Base-by-base conservation (phyloP, 1,140 invertebrate genomes). In the Atta colombica region DNA sequence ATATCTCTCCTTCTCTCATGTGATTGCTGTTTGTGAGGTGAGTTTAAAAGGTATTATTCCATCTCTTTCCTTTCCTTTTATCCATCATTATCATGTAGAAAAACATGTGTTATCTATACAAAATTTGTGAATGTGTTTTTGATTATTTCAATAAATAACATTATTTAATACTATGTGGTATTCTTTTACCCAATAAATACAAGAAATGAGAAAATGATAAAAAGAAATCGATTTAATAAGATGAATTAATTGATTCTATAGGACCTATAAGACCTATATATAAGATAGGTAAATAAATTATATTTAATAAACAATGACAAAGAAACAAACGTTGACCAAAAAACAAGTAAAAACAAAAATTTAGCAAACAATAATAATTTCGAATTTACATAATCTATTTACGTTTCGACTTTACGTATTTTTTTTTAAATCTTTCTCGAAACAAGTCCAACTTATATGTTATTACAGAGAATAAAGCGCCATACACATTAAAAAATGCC, bases 11-110 rank as follows among this genome's bases (percentile, higher is more conserved):
- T 84, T 89, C 39, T 45, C 39, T 45, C 53, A 74, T 87, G 88
- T 87, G 88, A 82, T 91, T 90, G 85, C 89, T 81, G 87, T 88
- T 80, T 63, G 65, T 82, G 86, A 92, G 92, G 92, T 92, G 88
- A 93, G 92, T 93, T 85, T 53, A 68, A 86, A 61, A 89, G 35
- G 3, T 82, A 81, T 63, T 75, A 60, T 69, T 87, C 72, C 77
- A 63, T 69, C 75, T 61, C 7, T 39, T 72, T 90, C 89, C 91
- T 90, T 86, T 87, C 71, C 87, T 51, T 55, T n/a, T 84, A 51
- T 85, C 88, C 90, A 81, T 84, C 31, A 85, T 66, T 61, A 85
- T 87, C 45, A 45, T 63, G 12, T 85, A 81, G 60, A 87, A 88
- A 81, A 55, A 21, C 74, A 87, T 45, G 71, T 90, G 77, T 87